Evolutionary conservation across 2,797 vertebrate genomes (phyloP), one percentile per base, ranked within the genome.

Genomic region (Sorex maritimensis): DNA sequence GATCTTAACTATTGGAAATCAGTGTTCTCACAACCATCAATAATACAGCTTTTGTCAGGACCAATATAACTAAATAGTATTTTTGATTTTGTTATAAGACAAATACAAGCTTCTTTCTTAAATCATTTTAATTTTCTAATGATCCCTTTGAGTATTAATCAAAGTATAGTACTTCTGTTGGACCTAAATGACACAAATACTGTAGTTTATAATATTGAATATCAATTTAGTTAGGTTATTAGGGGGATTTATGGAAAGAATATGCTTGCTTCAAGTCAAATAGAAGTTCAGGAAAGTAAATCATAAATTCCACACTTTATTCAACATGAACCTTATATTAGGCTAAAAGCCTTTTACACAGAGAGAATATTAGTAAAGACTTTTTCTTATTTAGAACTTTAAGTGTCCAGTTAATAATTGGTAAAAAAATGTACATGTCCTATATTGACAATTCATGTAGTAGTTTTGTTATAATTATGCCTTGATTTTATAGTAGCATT

Each of bases 321-420:
- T 94, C 81, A 77, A 86, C 94, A 38, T 93, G 30, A 91, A 81
- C 80, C 89, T 95, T 91, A 93, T 84, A 71, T 78, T 49, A 93
- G 97, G 73, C 92, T 94, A 94, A 96, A 97, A 92, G 87, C 41
- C 12, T 91, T 96, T 96, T 86, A 97, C 67, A 82, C 93, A 90
- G 17, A 89, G 77, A 84, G 55, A 90, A 94, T 97, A 97, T 97
- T 97, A 52, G n/a, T n/a, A 73, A n/a, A n/a, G 28, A 7, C 82
- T 91, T 95, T 96, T 91, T 24, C 71, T 80, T 95, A 83, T 83
- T 83, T 44, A 21, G 41, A 41, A 26, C 49, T 92, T 86, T 71
- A 19, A 6, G 92, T 95, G 96, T 81, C 91, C 96, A 96, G 95
- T 92, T 93, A 97, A 90, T 94, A 30, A 68, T 13, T 95, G 82